phyloP scores from a whole-genome alignment of 2,113 vertebrate genomes.

The Eonycteris spelaea region DNA sequence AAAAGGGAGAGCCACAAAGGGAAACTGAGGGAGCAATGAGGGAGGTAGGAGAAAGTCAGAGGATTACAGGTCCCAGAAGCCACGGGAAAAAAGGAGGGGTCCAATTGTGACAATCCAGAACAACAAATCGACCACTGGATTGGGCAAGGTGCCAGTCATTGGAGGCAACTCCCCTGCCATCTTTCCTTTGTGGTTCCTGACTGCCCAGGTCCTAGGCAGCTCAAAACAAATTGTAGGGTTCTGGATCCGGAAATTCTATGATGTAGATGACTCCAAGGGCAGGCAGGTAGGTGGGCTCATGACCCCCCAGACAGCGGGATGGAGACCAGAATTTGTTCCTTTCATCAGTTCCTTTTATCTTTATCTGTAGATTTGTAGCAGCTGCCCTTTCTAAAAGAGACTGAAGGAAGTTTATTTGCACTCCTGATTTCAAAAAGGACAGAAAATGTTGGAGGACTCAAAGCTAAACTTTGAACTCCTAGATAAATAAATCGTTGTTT shows the following conservation, averaged over 20 bases:
- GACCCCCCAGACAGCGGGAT: not conserved
- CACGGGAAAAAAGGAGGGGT: not conserved
- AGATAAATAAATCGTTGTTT: slow-evolving; percentile 67
- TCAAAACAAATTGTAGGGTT: not conserved
- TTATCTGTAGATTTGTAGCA: not conserved
- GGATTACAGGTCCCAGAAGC: not conserved
- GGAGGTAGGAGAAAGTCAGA: not conserved
- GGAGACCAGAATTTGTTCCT: not conserved
- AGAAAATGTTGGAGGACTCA: slow-evolving; percentile 36
- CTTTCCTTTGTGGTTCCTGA: not conserved
- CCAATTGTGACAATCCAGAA: not conserved
- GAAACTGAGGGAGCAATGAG: not conserved
- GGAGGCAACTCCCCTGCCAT: not conserved
- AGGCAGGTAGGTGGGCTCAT: not conserved
- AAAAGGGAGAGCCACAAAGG: not conserved
- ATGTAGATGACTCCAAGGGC: not conserved
- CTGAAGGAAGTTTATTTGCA: slow-evolving; percentile 41
- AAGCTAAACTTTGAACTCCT: slow-evolving; percentile 62
- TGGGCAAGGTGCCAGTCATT: not conserved
- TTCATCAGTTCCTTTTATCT: not conserved
- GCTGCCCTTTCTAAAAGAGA: slow-evolving; percentile 1
- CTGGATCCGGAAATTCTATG: not conserved
- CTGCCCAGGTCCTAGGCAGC: not conserved
- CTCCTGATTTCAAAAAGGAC: slow-evolving; percentile 65
- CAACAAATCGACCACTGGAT: not conserved